phyloP scores from a whole-genome alignment of 2,888 invertebrate species.

The Dolomedes plantarius region DNA sequence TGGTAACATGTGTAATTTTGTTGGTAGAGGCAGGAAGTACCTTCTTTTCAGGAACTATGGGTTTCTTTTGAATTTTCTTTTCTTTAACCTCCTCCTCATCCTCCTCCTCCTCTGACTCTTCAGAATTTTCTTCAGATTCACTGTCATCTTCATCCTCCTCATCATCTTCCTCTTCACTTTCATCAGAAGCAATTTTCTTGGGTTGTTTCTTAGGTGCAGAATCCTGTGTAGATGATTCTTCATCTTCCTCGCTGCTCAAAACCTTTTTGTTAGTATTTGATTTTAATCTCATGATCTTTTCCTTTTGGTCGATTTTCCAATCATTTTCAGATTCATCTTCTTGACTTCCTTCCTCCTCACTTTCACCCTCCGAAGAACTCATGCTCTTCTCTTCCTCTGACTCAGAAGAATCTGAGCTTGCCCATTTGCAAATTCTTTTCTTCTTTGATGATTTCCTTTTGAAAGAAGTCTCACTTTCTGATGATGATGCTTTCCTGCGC shows the following conservation, averaged over 20 bases:
- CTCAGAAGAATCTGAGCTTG: slow-evolving; percentile 38
- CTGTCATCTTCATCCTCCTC: slow-evolving; percentile 59
- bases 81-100: slow-evolving; percentile 52
- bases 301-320: slow-evolving; percentile 52
- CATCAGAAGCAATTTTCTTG: slow-evolving; percentile 52
- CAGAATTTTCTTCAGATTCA: slow-evolving; percentile 45
- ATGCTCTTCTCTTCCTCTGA: slow-evolving; percentile 37
- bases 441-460: slow-evolving; percentile 41
- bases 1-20: neutral
- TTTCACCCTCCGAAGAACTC: slow-evolving; percentile 4
- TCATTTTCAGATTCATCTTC: slow-evolving; percentile 38
- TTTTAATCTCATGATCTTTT: slow-evolving; percentile 21
- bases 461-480: slow-evolving; percentile 54
- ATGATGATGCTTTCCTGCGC: slow-evolving; percentile 36
- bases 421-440: slow-evolving; percentile 39
- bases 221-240: slow-evolving; percentile 26
- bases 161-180: slow-evolving; percentile 69
- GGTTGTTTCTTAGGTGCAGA: slow-evolving; percentile 20
- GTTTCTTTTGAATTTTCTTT: slow-evolving; percentile 19
- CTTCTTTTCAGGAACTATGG: neutral
- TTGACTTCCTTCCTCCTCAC: neutral
- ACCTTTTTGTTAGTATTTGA: slow-evolving; percentile 55
- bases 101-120: slow-evolving; percentile 29
- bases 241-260: slow-evolving; percentile 52
- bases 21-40: neutral